Conservation (phyloP, 2,888 invertebrate genomes). For the Tinea semifulvella region DNA sequence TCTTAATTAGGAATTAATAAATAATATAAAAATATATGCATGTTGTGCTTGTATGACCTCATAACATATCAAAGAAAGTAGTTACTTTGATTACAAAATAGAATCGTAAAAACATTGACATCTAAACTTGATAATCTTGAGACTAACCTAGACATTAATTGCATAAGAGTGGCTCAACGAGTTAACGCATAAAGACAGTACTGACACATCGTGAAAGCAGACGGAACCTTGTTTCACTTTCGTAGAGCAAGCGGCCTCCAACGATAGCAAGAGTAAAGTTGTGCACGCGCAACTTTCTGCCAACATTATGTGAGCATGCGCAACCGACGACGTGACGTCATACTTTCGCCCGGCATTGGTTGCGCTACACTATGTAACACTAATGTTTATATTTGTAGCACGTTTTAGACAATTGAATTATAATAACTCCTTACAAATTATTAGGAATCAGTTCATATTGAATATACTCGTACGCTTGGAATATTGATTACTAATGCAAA, state of each 20-base stretch:
- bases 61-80: not conserved
- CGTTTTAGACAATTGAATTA: too few species aligned
- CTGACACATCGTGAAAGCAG: not conserved
- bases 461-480: too few species aligned
- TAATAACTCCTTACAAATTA: too few species aligned
- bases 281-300: slow-evolving; percentile 60
- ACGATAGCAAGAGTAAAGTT: slow-evolving; percentile 53
- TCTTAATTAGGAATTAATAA: not conserved
- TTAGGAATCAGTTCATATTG: too few species aligned
- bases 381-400: not conserved
- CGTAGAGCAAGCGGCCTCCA: slow-evolving; percentile 55
- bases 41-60: not conserved
- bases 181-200: slow-evolving; percentile 7
- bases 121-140: not conserved
- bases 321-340: slow-evolving; percentile 50
- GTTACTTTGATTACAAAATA: not conserved
- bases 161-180: slow-evolving; percentile 8
- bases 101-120: not conserved
- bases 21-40: not conserved
- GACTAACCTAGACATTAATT: slow-evolving; percentile 12
- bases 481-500: too few species aligned
- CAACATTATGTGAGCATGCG: slow-evolving; percentile 22
- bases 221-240: slow-evolving; percentile 64
- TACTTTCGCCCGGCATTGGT: slow-evolving; percentile 42
- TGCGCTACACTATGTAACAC: slow-evolving; percentile 15